These are phyloP conservation scores for Brevimyrus niger DNA, from an alignment of 2,113 vertebrate genomes.

Conservation along the genomic window DNA sequence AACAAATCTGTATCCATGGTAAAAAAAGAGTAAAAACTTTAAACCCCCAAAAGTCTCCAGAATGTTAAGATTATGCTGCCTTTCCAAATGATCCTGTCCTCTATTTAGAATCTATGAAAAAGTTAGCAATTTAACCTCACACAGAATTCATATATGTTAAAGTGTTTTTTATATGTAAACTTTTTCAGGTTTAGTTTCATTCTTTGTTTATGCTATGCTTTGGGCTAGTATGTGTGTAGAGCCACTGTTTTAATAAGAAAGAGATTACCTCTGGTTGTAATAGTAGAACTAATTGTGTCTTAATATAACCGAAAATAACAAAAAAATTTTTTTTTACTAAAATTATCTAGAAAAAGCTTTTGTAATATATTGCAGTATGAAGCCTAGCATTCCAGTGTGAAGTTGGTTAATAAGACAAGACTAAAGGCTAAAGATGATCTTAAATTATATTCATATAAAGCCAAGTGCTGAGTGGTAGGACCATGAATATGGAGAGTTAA, in stretches of 20 bases:
- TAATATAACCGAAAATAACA: neutral
- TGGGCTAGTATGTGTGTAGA: neutral
- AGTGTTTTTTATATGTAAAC: neutral
- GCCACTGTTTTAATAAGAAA: neutral
- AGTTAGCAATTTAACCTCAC: neutral
- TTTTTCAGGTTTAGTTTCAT: neutral
- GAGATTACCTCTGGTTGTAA: neutral
- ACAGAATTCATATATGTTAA: neutral
- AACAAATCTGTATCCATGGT: neutral
- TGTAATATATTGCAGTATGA: neutral
- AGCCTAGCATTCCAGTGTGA: neutral
- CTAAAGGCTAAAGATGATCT: neutral
- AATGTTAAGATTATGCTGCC: neutral
- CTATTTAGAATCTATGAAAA: neutral
- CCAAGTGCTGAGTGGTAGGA: neutral
- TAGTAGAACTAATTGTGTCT: neutral
- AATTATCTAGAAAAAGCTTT: neutral
- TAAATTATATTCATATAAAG: neutral
- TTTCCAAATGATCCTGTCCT: neutral
- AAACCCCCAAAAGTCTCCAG: neutral
- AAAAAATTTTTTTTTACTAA: neutral
- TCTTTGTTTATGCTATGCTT: neutral
- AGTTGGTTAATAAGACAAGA: neutral
- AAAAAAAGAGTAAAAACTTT: neutral
- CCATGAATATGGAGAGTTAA: neutral